phyloP scores from a whole-genome alignment of 2,113 vertebrate species.

The Accipiter virgatus region DNA sequence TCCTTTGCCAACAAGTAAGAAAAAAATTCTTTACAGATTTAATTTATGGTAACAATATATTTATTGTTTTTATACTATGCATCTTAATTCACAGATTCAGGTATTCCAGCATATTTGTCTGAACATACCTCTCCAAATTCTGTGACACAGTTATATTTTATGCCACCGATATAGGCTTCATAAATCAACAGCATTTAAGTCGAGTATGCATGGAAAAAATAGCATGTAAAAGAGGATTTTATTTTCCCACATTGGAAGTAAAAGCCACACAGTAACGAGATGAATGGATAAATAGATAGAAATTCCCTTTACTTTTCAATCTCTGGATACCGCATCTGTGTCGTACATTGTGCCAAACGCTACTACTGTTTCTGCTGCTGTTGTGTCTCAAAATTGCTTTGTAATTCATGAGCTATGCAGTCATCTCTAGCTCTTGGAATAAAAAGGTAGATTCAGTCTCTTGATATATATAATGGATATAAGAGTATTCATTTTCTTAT shows the following conservation, averaged over 20 bases:
- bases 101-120: constrained; percentile 5
- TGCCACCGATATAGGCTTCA: neutral
- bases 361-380: neutral
- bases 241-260: constrained; percentile 26
- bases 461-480: constrained; percentile 34
- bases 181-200: constrained; percentile 48
- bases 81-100: constrained; percentile 4
- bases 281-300: constrained; percentile 30
- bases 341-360: neutral
- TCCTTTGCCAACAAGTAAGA: constrained; percentile 18
- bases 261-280: neutral
- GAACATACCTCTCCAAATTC: constrained; percentile 17
- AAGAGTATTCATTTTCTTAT: constrained; percentile 12
- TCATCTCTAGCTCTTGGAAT: constrained; percentile 35
- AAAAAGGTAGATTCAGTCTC: constrained; percentile 44
- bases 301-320: constrained; percentile 26
- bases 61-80: constrained; percentile 44
- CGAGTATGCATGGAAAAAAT: neutral
- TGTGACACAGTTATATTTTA: constrained; percentile 29
- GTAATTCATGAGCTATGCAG: constrained; percentile 49
- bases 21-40: constrained; percentile 10
- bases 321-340: constrained; percentile 6
- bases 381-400: constrained; percentile 48
- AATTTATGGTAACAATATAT: constrained; percentile 55
- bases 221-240: constrained; percentile 30